phyloP scores from a whole-genome alignment of 2,113 vertebrate species.

The Lagopus muta region DNA sequence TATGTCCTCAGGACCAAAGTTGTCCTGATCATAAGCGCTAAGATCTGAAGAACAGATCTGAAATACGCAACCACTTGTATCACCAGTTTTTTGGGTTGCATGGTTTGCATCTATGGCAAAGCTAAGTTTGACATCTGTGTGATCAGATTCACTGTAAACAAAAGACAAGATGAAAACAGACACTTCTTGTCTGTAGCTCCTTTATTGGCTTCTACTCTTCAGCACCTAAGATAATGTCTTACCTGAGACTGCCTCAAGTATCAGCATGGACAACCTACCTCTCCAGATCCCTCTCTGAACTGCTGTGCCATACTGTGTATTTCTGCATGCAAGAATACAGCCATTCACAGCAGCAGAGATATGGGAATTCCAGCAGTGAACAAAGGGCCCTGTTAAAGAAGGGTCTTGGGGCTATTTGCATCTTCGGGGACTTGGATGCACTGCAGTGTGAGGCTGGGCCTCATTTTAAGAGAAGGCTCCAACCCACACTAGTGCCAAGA shows the following conservation, averaged over 20 bases:
- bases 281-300: neutral
- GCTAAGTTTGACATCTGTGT: neutral
- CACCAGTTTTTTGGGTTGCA: neutral
- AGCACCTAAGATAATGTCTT: neutral
- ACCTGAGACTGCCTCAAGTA: neutral
- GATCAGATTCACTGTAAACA: neutral
- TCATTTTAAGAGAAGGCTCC: conserved; percentile 60
- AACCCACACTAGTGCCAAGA: conserved; percentile 39
- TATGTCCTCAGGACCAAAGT: neutral
- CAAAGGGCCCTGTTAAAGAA: neutral
- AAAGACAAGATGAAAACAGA: neutral
- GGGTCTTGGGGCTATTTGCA: conserved; percentile 16
- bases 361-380: neutral
- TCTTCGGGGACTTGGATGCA: conserved; percentile 9
- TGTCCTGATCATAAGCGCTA: neutral
- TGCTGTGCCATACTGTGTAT: neutral
- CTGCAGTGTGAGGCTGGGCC: conserved; percentile 38
- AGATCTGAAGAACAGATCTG: neutral
- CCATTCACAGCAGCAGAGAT: neutral
- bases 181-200: neutral
- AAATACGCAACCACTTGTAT: rapidly evolving
- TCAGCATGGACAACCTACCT: neutral
- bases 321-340: neutral
- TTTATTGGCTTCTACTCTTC: neutral
- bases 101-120: neutral